Evolutionary conservation across 1,140 invertebrate species (phyloP), one percentile per base, ranked within the genome.

Genomic region (Drosophila nigromelanica): DNA sequence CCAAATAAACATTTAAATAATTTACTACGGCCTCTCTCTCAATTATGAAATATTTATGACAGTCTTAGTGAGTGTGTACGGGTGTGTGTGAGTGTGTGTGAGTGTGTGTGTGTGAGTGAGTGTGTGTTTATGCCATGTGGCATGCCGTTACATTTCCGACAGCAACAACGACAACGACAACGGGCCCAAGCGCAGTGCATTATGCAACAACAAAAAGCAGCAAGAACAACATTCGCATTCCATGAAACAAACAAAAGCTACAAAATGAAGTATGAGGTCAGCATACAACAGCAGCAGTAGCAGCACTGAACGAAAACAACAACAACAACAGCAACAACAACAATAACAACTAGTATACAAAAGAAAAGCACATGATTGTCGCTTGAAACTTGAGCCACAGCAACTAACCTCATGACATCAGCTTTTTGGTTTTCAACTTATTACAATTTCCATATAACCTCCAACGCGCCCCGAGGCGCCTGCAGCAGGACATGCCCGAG

Each of bases 191-290:
- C 58, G 61, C 74, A 78, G 78, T 82, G 78, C 68, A 87, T 86
- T 78, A 78, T 87, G 75, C 78, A 81, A 76, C 56, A 70, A 52
- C 64, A 66, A 33, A 33, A 27, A 43, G 30, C 24, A 63, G 27
- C 27, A 27, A 27, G 21, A 59, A 42, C 14, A 59, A 60, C 50
- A 77, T 30, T 75, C 71, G 48, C 58, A 64, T 89, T 83, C 74
- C 75, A 73, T 66, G 76, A 45, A 45, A 74, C 66, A 89, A 89
- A 89, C 83, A 87, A 87, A 87, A 89, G 82, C 82, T 76, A 56
- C 83, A 89, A 89, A 89, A 89, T 87, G 83, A 87, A 89, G 82
- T 87, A 87, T 87, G 82, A 87, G 82, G 82, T 87, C 82, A 87
- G 71, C 67, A 62, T 56, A 63, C 67, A 75, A 59, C 72, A 63